Conservation (phyloP, 2,888 invertebrate species). For the Teleogryllus oceanicus region DNA sequence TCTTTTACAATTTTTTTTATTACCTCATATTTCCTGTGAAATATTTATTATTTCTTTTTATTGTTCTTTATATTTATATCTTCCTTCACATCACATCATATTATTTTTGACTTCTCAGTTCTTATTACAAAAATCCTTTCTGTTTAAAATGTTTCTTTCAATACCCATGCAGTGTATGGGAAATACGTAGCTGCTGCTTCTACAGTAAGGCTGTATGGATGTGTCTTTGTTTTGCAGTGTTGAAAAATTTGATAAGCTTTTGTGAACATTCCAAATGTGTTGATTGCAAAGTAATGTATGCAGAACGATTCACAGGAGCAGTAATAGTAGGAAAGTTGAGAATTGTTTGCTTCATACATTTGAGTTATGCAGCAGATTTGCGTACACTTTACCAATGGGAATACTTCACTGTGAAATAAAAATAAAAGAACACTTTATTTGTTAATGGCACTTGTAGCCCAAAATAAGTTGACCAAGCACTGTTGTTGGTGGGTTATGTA, state of each 20-base stretch:
- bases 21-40: neutral
- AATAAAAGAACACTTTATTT: neutral
- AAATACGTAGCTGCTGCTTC: neutral
- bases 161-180: neutral
- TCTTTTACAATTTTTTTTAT: neutral
- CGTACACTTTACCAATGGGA: neutral
- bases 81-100: neutral
- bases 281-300: neutral
- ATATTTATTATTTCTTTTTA: neutral
- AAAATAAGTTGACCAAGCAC: neutral
- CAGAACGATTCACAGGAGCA: neutral
- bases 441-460: constrained; percentile 1
- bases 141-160: too few relatives aligned
- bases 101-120: too few relatives aligned
- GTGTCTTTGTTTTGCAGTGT: neutral
- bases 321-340: constrained; percentile 3
- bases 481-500: neutral
- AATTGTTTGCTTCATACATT: constrained; percentile 1
- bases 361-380: constrained; percentile 2
- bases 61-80: neutral
- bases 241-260: constrained; percentile 3
- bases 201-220: neutral
- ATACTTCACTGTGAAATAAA: neutral
- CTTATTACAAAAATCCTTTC: too few relatives aligned
- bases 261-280: constrained; percentile 9